Evolutionary conservation across 2,797 vertebrate species (phyloP), one percentile per base, ranked within the genome.

Genomic region (Sebastes itinus): DNA sequence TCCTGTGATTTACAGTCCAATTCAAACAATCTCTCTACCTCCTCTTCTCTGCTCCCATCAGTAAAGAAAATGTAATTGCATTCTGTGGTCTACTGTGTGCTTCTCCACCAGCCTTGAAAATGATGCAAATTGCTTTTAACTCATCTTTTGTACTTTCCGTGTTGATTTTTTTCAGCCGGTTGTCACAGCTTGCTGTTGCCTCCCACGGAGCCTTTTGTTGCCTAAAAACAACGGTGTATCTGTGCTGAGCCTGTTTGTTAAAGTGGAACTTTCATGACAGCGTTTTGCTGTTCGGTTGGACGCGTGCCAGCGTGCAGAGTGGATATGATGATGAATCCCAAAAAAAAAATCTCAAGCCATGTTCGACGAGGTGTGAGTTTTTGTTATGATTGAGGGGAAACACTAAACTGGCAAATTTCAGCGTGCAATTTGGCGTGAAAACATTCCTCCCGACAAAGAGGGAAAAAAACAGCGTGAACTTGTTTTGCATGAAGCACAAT

Each of bases 201-300:
- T 77, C 81, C 79, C 49, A 59, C 79, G 1, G 69, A 77, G 61
- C 30, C 62, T 73, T 78, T 78, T 81, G 78, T 75, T 66, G 25
- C 58, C 55, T 35, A 27, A 25, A 67, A 73, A 80, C 68, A 55
- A 66, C 27, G 3, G 62, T 62, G 12, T 7, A 6, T 75, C 59
- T 52, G 49, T 35, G 38, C 62, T 10, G 38, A 78, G 68, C 16
- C 2, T 72, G 60, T 64, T 76, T 80, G 6, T 63, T 72, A 52
- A 80, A 69, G 27, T 18, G 55, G 65, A 66, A 71, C 62, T 58
- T 77, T 70, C 10, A 62, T 55, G 72, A 46, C 63, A 52, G 63
- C 7, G n/a, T 79, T 72, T 49, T 66, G 59, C 42, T 30, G 23
- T 64, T 42, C 46, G 54, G 12, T 16, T 67, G 55, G 73, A 62